phyloP scores from a whole-genome alignment of 37 sponge, comb jelly and placozoan genomes.

The Agelas oroides region DNA sequence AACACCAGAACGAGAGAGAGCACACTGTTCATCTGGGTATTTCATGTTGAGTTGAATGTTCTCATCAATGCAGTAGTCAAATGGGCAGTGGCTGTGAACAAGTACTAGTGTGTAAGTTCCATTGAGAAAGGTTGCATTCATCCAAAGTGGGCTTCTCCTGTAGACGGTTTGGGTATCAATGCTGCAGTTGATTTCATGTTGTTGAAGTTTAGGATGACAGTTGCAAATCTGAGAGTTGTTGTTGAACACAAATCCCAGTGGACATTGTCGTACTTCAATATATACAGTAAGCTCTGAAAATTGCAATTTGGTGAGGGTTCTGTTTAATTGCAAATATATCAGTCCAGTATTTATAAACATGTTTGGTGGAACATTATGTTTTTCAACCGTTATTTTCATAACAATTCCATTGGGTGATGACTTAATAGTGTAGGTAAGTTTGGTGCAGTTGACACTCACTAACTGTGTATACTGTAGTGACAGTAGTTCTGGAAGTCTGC shows the following conservation, averaged over 20 bases:
- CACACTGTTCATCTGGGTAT: background rate
- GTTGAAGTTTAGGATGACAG: background rate
- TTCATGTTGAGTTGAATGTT: background rate
- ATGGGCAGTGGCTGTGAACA: conserved; percentile 3
- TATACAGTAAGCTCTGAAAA: background rate
- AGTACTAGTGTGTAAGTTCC: background rate
- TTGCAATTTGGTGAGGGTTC: background rate
- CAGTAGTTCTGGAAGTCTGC: no score
- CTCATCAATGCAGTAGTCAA: background rate
- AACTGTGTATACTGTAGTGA: no score
- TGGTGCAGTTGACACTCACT: background rate
- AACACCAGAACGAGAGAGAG: background rate
- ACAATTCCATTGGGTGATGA: no score
- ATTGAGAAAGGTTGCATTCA: background rate
- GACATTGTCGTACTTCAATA: background rate
- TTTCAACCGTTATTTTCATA: no score
- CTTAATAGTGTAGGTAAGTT: no score
- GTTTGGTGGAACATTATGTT: no score
- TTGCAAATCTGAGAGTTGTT: background rate
- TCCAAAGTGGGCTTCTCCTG: background rate
- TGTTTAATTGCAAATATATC: no score
- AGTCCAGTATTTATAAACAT: no score
- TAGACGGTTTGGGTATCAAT: background rate
- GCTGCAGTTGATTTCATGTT: background rate
- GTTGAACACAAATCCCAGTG: background rate